Base-by-base conservation (phyloP, 1,140 invertebrate species). In the Drosophila lowei region DNA sequence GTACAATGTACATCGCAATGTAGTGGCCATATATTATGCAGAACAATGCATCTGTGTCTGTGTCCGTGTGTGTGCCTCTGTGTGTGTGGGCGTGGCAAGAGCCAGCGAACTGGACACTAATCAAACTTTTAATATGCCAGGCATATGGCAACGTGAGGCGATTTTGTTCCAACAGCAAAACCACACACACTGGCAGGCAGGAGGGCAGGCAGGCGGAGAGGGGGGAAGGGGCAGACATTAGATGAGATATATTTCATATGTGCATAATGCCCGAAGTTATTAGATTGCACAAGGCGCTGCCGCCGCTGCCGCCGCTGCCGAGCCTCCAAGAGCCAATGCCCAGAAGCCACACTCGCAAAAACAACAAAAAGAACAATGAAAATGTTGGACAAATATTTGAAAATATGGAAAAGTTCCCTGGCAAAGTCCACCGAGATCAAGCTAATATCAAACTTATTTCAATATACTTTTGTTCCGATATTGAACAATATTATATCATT, bases 61-160 rank as follows among this genome's bases (percentile, higher is more conserved):
- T 23, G 46, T 18, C 28, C 16, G 23, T 25, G 42, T 9, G 11
- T 59, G 18, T 15, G 34, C 41, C 13, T 38, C 6, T 4, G 18
- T 21, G 46, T 11, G 8, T n/a, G 30, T n/a, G 53, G 67, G 52
- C 21, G 43, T 57, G 48, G 54, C 72, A 67, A 13, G 9, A 38
- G 11, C 59, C 79, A 75, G 61, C 73, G 61, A 76, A 74, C 80
- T 83, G 77, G 70, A 65, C 74, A 85, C 81, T 86, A 86, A 86
- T 86, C 83, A 86, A 86, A 86, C 74, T 88, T 86, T 85, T 86
- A 86, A 86, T 85, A 85, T 85, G 77, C 77, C 73, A 46, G 63
- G 67, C 81, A 55, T 62, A 25, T 25, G 23, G 77, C 81, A 85
- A 77, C 73, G 77, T 88, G 81, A 61, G 79, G 72, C 65, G 83